Evolutionary conservation across 2,113 vertebrate genomes (phyloP), one percentile per base, ranked within the genome.

Genomic region (Dicentrarchus labrax): DNA sequence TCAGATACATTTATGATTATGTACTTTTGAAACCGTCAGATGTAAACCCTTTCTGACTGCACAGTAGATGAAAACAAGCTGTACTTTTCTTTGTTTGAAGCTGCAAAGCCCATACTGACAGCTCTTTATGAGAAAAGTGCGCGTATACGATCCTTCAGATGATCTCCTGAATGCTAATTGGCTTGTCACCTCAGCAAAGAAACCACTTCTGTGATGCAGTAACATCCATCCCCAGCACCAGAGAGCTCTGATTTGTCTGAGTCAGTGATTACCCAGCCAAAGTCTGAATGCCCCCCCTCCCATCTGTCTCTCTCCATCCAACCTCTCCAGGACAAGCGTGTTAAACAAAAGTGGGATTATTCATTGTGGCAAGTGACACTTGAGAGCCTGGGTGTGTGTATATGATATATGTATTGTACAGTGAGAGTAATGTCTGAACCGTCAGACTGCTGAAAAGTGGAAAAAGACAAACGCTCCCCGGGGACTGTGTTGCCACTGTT

Each of bases 151-250:
- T 62, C 64, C 30, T 59, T 74, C 30, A 69, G 45, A 66, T 74
- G 54, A 47, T 85, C 60, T 60, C 64, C 60, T 88, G 78, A 79
- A 83, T 82, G 76, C 69, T 86, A 91, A 91, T 78, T 86, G 85
- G 64, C 60, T 79, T 76, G 66, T 72, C 78, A 72, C 75, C 45
- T 61, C 24, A 54, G 69, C 72, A 68, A 59, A 84, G 82, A 84
- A 54, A 67, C 64, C 75, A 81, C 59, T 71, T 19, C 51, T 47
- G 78, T 85, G 69, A 79, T 81, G 78, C 81, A 24, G 57, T 75
- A 78, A 60, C 72, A 71, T 76, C 70, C 53, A 38, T 77, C 65
- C 68, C 10, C 59, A 60, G 22, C 47, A 36, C 53, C 61, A 72
- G 21, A 80, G 51, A 75, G 57, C 71, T 68, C 21, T 8, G 71